phyloP scores from a whole-genome alignment of 1,140 invertebrate species.

The Sipha flava region DNA sequence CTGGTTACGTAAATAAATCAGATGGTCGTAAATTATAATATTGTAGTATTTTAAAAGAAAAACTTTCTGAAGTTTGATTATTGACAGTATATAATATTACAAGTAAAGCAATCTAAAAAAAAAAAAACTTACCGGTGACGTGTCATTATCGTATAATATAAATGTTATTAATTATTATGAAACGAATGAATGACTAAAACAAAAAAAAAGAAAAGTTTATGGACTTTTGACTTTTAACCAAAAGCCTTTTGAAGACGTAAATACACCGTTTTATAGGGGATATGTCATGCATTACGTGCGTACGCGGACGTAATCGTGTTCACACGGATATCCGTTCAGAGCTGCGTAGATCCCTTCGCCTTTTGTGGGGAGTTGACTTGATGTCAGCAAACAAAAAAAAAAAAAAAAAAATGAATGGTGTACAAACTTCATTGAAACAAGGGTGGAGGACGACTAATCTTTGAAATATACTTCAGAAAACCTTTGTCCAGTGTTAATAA shows the following conservation, averaged over 20 bases:
- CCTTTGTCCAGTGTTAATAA: not conserved
- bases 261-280: not conserved
- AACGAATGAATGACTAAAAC: not conserved
- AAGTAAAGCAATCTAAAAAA: too few species aligned
- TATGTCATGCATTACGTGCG: not conserved
- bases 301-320: not conserved
- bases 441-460: not conserved
- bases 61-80: too few species aligned
- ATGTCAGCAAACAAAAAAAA: slow-evolving; percentile 19
- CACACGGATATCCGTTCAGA: not conserved
- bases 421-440: slow-evolving; percentile 13
- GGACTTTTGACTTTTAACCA: not conserved
- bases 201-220: not conserved
- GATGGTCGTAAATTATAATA: too few species aligned
- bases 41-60: too few species aligned
- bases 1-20: too few species aligned
- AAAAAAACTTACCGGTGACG: too few species aligned
- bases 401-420: slow-evolving; percentile 16
- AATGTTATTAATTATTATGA: too few species aligned
- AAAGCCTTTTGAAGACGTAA: not conserved
- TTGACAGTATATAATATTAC: too few species aligned
- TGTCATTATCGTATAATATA: too few species aligned
- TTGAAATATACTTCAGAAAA: not conserved
- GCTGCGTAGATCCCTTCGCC: not conserved
- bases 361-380: not conserved